Evolutionary conservation across 2,888 invertebrate genomes (phyloP).

Genomic region (Leptopilina myrica): DNA sequence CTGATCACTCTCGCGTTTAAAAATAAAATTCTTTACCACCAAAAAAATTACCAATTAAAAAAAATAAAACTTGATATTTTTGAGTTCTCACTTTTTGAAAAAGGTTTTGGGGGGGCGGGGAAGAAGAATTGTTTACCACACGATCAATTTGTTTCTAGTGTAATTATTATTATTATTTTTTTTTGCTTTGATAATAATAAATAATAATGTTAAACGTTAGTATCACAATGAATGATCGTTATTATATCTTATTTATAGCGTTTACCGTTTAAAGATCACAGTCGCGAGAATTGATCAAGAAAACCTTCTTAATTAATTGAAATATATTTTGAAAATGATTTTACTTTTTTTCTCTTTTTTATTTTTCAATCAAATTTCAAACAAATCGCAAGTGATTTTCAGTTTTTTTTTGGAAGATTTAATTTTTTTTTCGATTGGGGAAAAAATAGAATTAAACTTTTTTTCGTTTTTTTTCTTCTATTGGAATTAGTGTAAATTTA

Average conservation of each 20-base stretch:
- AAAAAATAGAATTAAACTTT: conserved; percentile 1
- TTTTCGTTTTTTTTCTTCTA: not conserved
- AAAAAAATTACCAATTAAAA: not conserved
- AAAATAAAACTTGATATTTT: not conserved
- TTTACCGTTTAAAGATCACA: conserved; percentile 19
- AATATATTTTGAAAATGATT: not conserved
- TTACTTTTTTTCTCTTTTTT: not conserved
- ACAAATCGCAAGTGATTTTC: not conserved
- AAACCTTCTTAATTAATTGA: not conserved
- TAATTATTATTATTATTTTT: not conserved
- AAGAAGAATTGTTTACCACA: not conserved
- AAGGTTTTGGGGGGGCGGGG: not conserved
- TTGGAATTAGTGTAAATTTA: not conserved
- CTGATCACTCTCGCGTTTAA: not conserved
- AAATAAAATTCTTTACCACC: not conserved
- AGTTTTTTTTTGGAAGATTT: not conserved
- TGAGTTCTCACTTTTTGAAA: conserved; percentile 12
- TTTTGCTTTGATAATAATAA: not conserved
- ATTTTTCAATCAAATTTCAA: not conserved
- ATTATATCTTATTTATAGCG: conserved; percentile 19
- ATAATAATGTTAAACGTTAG: conserved; percentile 31
- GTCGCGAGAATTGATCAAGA: conserved; percentile 29
- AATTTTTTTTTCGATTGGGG: no score
- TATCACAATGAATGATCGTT: conserved; percentile 39
- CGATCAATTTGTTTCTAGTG: conserved; percentile 7